phyloP scores from a whole-genome alignment of 2,888 invertebrate species.

The Synanthedon myopaeformis region DNA sequence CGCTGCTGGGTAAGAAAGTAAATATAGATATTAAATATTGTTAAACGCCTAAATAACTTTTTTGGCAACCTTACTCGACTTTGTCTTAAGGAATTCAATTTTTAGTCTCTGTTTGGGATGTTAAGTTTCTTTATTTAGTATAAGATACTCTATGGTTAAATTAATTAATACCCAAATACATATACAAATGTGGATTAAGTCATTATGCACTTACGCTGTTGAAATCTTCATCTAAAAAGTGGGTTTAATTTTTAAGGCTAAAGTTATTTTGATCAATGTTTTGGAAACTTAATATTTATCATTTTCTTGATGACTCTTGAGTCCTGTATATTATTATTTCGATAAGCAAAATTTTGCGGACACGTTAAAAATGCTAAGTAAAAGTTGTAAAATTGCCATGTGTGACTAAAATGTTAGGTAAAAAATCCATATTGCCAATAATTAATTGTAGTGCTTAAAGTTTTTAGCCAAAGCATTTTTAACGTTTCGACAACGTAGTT shows the following conservation, averaged over 20 bases:
- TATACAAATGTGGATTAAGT: conserved; percentile 35
- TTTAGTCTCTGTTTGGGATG: conserved; percentile 36
- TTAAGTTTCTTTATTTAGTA: conserved; percentile 39
- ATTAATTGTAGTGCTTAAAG: neutral
- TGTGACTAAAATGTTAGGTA: too few species aligned
- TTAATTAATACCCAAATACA: conserved; percentile 35
- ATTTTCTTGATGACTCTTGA: too few species aligned
- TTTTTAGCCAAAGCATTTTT: conserved; percentile 17
- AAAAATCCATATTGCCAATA: too few species aligned
- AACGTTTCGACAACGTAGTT: conserved; percentile 15
- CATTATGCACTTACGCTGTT: conserved; percentile 48
- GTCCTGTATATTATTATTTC: too few species aligned
- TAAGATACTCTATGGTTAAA: conserved; percentile 36
- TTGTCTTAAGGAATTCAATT: conserved; percentile 37
- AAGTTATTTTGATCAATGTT: too few species aligned
- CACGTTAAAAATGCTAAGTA: too few species aligned
- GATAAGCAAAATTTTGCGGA: too few species aligned
- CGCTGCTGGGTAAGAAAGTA: too few species aligned
- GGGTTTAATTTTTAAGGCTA: neutral
- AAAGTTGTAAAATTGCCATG: too few species aligned
- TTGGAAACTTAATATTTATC: too few species aligned
- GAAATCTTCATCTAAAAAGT: conserved; percentile 19
- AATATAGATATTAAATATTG: too few species aligned
- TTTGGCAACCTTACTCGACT: conserved; percentile 35
- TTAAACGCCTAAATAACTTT: conserved; percentile 9